Evolutionary conservation across 2,888 invertebrate genomes (phyloP).

Genomic region (Malthinus flaveolus): DNA sequence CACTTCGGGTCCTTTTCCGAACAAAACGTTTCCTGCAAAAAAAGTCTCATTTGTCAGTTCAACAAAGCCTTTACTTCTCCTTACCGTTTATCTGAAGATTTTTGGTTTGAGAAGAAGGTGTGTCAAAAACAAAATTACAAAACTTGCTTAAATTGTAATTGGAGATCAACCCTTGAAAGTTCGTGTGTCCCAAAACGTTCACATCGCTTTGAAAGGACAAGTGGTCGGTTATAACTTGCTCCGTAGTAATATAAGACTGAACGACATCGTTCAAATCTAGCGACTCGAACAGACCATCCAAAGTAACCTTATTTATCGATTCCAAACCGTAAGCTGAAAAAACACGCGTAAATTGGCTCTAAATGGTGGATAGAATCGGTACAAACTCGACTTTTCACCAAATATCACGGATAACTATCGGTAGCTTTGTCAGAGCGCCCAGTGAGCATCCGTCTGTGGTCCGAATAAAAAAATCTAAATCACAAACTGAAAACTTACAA

Average conservation of each 20-base stretch:
- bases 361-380: too few species aligned
- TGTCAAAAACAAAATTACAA: constrained; percentile 41
- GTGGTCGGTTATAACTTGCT: constrained; percentile 38
- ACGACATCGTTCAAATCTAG: constrained; percentile 56
- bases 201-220: constrained; percentile 45
- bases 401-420: background rate
- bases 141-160: constrained; percentile 47
- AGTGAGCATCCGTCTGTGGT: too few species aligned
- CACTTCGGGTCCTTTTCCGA: constrained; percentile 53
- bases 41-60: background rate
- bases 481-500: constrained; percentile 42
- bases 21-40: constrained; percentile 53
- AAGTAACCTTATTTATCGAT: constrained; percentile 30
- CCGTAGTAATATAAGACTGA: constrained; percentile 32
- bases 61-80: constrained; percentile 10
- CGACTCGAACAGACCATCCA: constrained; percentile 49
- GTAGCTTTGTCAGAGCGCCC: too few species aligned
- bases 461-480: background rate
- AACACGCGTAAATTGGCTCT: background rate
- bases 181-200: constrained; percentile 42
- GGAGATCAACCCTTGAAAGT: constrained; percentile 45
- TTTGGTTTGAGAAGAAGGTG: constrained; percentile 37
- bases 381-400: background rate
- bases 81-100: constrained; percentile 49
- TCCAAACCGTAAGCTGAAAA: too few species aligned